A percentile compares a stretch with the other conserved stretches of the same genome.
phyloP scores from a whole-genome alignment of 2,888 invertebrate species.

The Melanostoma mellinum region DNA sequence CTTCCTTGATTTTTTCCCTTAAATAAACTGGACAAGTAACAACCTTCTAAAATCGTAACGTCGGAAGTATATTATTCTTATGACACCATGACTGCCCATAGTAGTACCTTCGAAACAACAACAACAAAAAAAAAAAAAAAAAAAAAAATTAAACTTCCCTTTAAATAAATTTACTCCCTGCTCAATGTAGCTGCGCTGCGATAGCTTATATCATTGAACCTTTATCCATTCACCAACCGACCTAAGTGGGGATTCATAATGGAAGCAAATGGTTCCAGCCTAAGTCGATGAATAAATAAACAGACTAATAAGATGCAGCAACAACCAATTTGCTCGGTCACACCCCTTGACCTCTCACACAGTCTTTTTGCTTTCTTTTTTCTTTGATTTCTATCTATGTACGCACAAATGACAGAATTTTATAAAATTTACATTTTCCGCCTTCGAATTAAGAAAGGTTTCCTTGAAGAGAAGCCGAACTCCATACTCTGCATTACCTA shows the following conservation, averaged over 20 bases:
- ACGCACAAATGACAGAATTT: background rate
- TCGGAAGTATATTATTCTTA: too few species aligned
- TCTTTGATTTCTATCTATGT: background rate
- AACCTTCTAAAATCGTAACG: too few species aligned
- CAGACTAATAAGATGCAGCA: constrained; percentile 32
- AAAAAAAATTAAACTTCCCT: too few species aligned
- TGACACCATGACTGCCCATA: too few species aligned
- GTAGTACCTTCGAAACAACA: too few species aligned
- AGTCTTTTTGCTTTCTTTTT: constrained; percentile 4
- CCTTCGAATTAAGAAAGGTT: constrained; percentile 4
- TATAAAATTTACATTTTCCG: constrained; percentile 26
- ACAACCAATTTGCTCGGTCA: constrained; percentile 34
- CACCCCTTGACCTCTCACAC: constrained; percentile 28
- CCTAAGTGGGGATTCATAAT: constrained; percentile 37
- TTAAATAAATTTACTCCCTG: too few species aligned
- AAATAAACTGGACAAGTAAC: too few species aligned
- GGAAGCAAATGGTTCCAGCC: constrained; percentile 23
- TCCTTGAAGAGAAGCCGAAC: background rate
- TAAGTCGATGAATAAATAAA: constrained; percentile 24
- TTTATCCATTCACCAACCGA: background rate
- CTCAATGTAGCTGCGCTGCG: too few species aligned
- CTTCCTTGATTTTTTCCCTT: too few species aligned
- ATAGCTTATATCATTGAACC: background rate
- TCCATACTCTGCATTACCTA: too few species aligned
- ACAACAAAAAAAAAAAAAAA: too few species aligned